Conservation (phyloP, 2,797 vertebrate genomes). For the Pipistrellus pygmaeus region DNA sequence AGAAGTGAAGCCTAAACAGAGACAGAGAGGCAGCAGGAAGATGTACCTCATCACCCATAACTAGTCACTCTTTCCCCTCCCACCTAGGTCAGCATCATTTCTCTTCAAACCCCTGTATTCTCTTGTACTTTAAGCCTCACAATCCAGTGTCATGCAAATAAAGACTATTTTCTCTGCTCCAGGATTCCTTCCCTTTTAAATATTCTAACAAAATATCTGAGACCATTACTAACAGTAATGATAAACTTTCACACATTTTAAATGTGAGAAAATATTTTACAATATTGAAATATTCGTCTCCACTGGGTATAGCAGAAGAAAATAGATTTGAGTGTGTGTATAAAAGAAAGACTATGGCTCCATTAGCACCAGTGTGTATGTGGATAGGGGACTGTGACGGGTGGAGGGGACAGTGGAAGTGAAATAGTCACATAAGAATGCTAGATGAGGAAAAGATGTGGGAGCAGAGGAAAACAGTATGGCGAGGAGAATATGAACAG, state of each 20-base stretch:
- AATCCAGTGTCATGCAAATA: slow-evolving; percentile 65
- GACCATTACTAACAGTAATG: slow-evolving; percentile 23
- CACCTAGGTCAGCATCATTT: slow-evolving; percentile 69
- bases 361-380: background rate
- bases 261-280: background rate
- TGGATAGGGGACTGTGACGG: rapidly evolving
- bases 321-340: background rate
- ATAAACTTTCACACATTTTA: background rate
- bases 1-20: background rate
- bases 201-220: slow-evolving; percentile 19
- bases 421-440: background rate
- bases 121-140: slow-evolving; percentile 66
- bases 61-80: slow-evolving; percentile 47
- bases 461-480: background rate
- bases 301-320: background rate
- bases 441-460: background rate
- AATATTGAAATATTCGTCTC: background rate
- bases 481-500: background rate
- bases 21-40: background rate
- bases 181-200: background rate
- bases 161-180: background rate
- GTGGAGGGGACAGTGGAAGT: background rate
- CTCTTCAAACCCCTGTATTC: slow-evolving; percentile 64
- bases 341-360: background rate
- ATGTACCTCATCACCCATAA: background rate